Evolutionary conservation across 2,888 invertebrate species (phyloP), one percentile per base, ranked within the genome.

Genomic region (Clanis bilineata): DNA sequence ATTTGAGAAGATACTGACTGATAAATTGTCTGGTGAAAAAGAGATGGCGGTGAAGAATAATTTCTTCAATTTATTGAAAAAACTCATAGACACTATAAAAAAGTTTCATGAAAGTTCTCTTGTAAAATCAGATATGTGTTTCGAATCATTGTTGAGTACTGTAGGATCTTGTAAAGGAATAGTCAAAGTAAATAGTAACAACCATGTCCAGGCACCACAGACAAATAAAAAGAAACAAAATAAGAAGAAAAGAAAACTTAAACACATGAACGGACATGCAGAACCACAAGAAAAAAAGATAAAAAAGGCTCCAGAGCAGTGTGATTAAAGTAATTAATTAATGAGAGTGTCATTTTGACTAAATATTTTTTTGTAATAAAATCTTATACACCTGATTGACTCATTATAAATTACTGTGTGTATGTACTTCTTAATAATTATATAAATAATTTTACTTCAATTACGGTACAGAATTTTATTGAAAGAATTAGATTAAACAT

Each of bases 61-160:
- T 74, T 95, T 94, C 73, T 80, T 94, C 59, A 82, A 82, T 36
- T 82, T 91, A 54, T 73, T 95, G 21, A 93, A 93, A 69, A 93
- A 89, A 64, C 73, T 95, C 56, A 82, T 95, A 36, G 90, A 89
- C 45, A 80, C 83, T 6, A 90, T 94, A 38, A 93, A 89, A 82
- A 78, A 81, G 64, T 88, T 89, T 61, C 88, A 93, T 67, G 86
- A 88, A 72, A 84, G 82, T 65, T 78, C 83, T 64, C 79, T 86
- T 68, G 69, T 88, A 59, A 68, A 82, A 64, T 81, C 80, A 32
- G 76, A 73, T 55, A 64, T 90, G 67, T 79, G 90, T 71, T 87
- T 85, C 65, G 80, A 83, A 61, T 62, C 64, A 3, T 69, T 88
- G 47, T 64, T 82, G 61, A 80, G 83, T 22, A 70, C 73, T 60